Percentiles rank a stretch among this genome's conserved stretches.
Evolutionary conservation across 2,888 invertebrate genomes (phyloP).

Genomic region (Laspeyria flexula): DNA sequence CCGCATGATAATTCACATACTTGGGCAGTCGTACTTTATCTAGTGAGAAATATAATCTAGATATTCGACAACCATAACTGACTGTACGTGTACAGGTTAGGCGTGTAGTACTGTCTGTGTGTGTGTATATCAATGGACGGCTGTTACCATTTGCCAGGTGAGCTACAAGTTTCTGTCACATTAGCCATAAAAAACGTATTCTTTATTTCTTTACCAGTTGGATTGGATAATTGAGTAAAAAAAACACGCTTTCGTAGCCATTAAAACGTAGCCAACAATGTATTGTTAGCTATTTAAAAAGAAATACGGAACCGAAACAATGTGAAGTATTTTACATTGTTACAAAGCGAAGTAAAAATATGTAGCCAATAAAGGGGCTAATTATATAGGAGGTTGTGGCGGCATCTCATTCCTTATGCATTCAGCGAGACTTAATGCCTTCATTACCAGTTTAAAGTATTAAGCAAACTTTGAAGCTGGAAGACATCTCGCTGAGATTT

Average conservation of each 20-base stretch:
- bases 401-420: constrained; percentile 79
- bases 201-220: too few relatives aligned
- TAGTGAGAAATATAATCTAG: too few relatives aligned
- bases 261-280: background rate
- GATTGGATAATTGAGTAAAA: too few relatives aligned
- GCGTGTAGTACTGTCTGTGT: too few relatives aligned
- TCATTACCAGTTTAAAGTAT: constrained; percentile 85
- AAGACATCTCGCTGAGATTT: constrained; percentile 72
- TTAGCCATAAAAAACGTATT: too few relatives aligned
- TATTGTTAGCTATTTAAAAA: constrained; percentile 7
- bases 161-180: too few relatives aligned
- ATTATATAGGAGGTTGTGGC: constrained; percentile 72
- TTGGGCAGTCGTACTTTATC: too few relatives aligned
- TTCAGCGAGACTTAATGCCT: constrained; percentile 82
- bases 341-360: constrained; percentile 42
- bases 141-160: too few relatives aligned
- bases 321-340: constrained; percentile 31
- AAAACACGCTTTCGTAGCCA: background rate
- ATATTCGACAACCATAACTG: too few relatives aligned
- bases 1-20: too few relatives aligned
- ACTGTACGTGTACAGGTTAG: too few relatives aligned
- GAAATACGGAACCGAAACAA: constrained; percentile 15
- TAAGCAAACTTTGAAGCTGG: constrained; percentile 76
- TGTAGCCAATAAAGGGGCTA: constrained; percentile 62
- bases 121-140: too few relatives aligned